These are phyloP conservation scores for Petromus typicus DNA, from an alignment of 2,113 vertebrate species.

Conservation along the genomic window DNA sequence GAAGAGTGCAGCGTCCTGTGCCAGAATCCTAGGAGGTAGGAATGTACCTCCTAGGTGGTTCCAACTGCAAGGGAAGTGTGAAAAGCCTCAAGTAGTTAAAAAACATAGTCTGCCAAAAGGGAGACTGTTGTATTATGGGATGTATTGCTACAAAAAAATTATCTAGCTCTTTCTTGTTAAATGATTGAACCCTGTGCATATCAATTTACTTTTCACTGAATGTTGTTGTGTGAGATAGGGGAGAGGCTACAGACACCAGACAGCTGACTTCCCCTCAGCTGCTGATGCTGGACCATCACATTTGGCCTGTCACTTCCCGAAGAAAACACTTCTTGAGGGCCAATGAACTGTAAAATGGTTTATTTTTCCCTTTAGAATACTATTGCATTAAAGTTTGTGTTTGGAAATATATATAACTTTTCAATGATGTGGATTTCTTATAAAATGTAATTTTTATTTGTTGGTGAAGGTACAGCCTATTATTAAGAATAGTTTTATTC, in stretches of 20 bases:
- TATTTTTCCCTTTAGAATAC: slow-evolving; percentile 54
- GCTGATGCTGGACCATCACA: not conserved
- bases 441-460: slow-evolving; percentile 50
- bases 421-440: slow-evolving; percentile 61
- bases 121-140: not conserved
- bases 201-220: slow-evolving; percentile 35
- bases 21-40: slow-evolving; percentile 54
- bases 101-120: not conserved
- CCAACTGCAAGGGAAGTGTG: slow-evolving; percentile 45
- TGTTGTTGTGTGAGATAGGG: not conserved
- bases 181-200: slow-evolving; percentile 38
- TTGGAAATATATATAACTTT: slow-evolving; percentile 41
- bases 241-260: not conserved
- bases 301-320: slow-evolving; percentile 2
- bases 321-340: slow-evolving; percentile 36
- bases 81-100: slow-evolving; percentile 63
- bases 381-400: slow-evolving; percentile 48
- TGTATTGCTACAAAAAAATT: not conserved
- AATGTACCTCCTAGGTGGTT: slow-evolving; percentile 17
- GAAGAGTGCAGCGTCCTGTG: not conserved
- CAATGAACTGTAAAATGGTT: slow-evolving; percentile 57
- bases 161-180: slow-evolving; percentile 57
- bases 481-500: slow-evolving; percentile 52
- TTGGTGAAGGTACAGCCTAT: slow-evolving; percentile 5
- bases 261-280: slow-evolving; percentile 45